Evolutionary conservation across 2,113 vertebrate species (phyloP).

Genomic region (Aphyosemion australe): DNA sequence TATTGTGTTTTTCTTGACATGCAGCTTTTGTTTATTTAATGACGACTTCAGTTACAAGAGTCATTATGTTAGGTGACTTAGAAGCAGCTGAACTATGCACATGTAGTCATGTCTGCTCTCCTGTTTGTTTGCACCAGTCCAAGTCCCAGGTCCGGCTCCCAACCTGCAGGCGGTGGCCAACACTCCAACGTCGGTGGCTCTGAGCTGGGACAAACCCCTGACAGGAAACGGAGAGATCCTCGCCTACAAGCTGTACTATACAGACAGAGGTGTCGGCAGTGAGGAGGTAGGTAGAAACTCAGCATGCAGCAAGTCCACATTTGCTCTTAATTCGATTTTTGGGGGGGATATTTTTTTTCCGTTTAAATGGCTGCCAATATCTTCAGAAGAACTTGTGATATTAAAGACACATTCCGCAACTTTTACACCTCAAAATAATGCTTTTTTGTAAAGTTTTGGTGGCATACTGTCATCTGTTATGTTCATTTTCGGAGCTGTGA

Average conservation of each 20-base stretch:
- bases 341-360: not conserved
- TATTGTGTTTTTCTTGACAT: constrained; percentile 8
- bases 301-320: too few relatives aligned
- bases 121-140: constrained; percentile 77
- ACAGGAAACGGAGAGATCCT: constrained; percentile 94
- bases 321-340: not conserved
- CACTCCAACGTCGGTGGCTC: constrained; percentile 83
- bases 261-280: constrained; percentile 85
- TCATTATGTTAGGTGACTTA: not conserved
- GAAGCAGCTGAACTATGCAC: not conserved
- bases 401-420: too few relatives aligned
- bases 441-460: too few relatives aligned
- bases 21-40: not conserved
- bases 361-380: not conserved
- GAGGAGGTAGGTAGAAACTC: constrained; percentile 84
- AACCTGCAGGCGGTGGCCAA: constrained; percentile 85
- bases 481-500: too few relatives aligned
- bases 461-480: too few relatives aligned
- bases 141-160: constrained; percentile 94
- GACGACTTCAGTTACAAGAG: not conserved
- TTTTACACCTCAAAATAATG: too few relatives aligned
- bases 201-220: constrained; percentile 90
- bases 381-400: too few relatives aligned
- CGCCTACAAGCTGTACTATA: constrained; percentile 94
- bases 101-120: constrained; percentile 1